Conservation (phyloP, 2,888 invertebrate genomes). For the Aphidoletes aphidimyza region DNA sequence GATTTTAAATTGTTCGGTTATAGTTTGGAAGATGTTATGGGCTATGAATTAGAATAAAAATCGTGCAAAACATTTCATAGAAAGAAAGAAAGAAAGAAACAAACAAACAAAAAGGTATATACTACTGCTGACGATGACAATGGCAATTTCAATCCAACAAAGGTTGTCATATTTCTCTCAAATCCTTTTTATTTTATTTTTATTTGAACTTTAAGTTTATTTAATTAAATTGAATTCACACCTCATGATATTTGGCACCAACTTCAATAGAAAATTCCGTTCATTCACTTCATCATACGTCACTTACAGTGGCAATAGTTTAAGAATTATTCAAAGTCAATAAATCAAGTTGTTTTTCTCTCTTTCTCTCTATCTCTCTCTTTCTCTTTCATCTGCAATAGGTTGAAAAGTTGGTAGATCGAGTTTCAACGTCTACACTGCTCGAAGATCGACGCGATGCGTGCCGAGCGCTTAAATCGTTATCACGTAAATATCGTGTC, state of each 20-base stretch:
- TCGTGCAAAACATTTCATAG: too few relatives aligned
- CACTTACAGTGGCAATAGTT: too few relatives aligned
- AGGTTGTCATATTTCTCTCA: neutral
- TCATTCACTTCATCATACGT: too few relatives aligned
- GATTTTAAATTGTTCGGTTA: slow-evolving; percentile 89
- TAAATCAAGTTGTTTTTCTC: neutral
- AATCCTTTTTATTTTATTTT: neutral
- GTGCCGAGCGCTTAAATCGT: slow-evolving; percentile 90
- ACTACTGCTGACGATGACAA: neutral
- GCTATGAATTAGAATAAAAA: slow-evolving; percentile 78
- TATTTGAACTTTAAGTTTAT: too few relatives aligned
- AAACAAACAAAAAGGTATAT: neutral
- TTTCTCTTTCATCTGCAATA: slow-evolving; percentile 61
- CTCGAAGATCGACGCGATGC: slow-evolving; percentile 97
- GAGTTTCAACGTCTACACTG: slow-evolving; percentile 91
- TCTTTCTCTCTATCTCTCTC: neutral
- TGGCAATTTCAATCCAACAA: neutral
- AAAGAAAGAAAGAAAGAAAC: too few relatives aligned
- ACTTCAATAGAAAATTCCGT: too few relatives aligned
- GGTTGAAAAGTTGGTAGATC: slow-evolving; percentile 93
- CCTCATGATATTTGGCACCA: too few relatives aligned
- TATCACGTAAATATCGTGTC: slow-evolving; percentile 90
- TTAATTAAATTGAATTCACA: too few relatives aligned
- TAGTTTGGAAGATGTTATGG: slow-evolving; percentile 79
- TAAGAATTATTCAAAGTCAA: neutral